These are phyloP conservation scores for Ips typographus DNA, from an alignment of 1,140 invertebrate species.

Conservation along the genomic window DNA sequence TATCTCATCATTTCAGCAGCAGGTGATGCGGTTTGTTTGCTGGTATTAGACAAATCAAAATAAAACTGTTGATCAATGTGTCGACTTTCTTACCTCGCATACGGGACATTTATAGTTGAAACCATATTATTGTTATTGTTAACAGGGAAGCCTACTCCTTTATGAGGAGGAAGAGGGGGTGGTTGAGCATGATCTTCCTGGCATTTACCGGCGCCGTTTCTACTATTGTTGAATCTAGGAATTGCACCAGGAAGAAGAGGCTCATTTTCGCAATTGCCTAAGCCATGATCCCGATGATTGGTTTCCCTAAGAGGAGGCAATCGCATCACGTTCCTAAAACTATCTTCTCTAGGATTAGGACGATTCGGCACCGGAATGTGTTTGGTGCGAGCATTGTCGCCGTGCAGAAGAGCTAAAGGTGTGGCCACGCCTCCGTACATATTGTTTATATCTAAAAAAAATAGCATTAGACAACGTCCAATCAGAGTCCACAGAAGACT, in stretches of 20 bases:
- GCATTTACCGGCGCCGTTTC: constrained; percentile 42
- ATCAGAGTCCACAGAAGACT: not conserved
- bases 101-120: too few relatives aligned
- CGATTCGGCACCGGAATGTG: constrained; percentile 44
- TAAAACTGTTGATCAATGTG: too few relatives aligned
- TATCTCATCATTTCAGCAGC: constrained; percentile 42
- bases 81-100: not conserved
- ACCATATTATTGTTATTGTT: constrained; percentile 46
- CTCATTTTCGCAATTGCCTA: constrained; percentile 64
- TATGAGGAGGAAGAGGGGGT: constrained; percentile 58
- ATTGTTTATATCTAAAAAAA: constrained; percentile 49
- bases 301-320: constrained; percentile 47
- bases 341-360: constrained; percentile 44
- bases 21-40: too few relatives aligned
- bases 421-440: constrained; percentile 70
- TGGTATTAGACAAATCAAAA: too few relatives aligned
- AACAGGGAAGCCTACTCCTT: constrained; percentile 43
- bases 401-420: constrained; percentile 65
- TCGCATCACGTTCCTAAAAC: constrained; percentile 47
- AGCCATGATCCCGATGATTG: constrained; percentile 45
- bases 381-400: constrained; percentile 48
- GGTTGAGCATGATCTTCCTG: constrained; percentile 57
- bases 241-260: constrained; percentile 63
- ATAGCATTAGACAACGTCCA: not conserved
- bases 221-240: constrained; percentile 34